Percentiles rank a stretch among this genome's conserved stretches.
phyloP scores from a whole-genome alignment of 2,888 invertebrate genomes.

The Aleiodes testaceus region DNA sequence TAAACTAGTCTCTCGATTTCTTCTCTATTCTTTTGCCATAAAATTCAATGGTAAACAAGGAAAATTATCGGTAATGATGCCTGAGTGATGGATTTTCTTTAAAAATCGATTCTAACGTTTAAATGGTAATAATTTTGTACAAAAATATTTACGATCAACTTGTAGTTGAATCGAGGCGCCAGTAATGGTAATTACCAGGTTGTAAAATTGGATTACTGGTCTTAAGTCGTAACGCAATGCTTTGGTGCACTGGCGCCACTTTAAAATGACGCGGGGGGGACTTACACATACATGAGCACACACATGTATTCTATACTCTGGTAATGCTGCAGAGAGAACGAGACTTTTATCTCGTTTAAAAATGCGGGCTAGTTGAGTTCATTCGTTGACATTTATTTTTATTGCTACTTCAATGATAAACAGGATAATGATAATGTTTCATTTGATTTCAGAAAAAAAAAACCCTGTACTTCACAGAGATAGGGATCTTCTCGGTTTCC shows the following conservation, averaged over 20 bases:
- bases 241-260: conserved; percentile 39
- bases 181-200: conserved; percentile 55
- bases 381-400: conserved; percentile 32
- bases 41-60: too few species aligned
- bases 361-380: conserved; percentile 27
- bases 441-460: neutral
- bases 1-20: too few species aligned
- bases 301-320: neutral
- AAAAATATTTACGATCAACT: conserved; percentile 22
- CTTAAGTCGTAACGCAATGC: conserved; percentile 44
- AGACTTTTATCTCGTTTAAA: conserved; percentile 20
- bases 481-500: too few species aligned
- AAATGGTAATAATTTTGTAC: conserved; percentile 22
- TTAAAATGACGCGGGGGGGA: conserved; percentile 28
- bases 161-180: conserved; percentile 20
- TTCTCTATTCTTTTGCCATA: too few species aligned
- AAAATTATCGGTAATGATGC: neutral
- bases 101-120: conserved; percentile 1
- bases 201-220: conserved; percentile 57
- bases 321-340: conserved; percentile 11
- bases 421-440: conserved; percentile 22
- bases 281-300: conserved; percentile 17
- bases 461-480: conserved; percentile 1
- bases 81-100: conserved; percentile 10
- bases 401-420: conserved; percentile 27